These are phyloP conservation scores for Aphaenogaster ashmeadi DNA, from an alignment of 1,140 invertebrate species.

Conservation along the genomic window DNA sequence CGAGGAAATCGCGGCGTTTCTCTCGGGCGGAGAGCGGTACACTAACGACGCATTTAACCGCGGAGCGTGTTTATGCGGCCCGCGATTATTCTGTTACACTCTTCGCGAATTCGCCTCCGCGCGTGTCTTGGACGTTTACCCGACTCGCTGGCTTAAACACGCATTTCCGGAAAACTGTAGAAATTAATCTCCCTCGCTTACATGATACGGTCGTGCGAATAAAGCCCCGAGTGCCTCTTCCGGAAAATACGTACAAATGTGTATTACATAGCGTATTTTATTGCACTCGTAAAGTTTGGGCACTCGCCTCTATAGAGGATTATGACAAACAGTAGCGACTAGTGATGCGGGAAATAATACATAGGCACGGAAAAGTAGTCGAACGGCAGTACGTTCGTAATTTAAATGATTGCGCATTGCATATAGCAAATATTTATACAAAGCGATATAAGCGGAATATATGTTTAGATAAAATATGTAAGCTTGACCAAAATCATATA, in stretches of 20 bases:
- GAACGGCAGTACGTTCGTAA: neutral
- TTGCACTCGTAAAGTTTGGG: neutral
- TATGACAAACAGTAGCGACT: neutral
- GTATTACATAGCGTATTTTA: neutral
- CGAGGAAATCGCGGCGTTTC: constrained; percentile 1
- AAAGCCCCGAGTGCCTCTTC: neutral
- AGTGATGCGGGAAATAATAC: neutral
- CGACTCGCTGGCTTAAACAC: constrained; percentile 44
- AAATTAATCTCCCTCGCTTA: constrained; percentile 44
- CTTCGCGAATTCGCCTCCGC: constrained; percentile 20
- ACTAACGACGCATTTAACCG: constrained; percentile 44
- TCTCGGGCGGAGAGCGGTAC: neutral
- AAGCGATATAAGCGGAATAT: neutral
- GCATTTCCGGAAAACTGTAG: constrained; percentile 32
- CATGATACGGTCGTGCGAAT: neutral
- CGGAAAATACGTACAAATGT: neutral
- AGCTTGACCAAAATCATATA: neutral
- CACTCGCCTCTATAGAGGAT: neutral
- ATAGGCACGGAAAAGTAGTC: neutral
- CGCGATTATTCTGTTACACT: constrained; percentile 55
- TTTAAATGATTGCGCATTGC: neutral
- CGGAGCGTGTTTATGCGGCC: constrained; percentile 13
- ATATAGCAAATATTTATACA: neutral
- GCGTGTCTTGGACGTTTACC: constrained; percentile 57
- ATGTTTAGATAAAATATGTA: neutral